Evolutionary conservation across 1,140 invertebrate genomes (phyloP), one percentile per base, ranked within the genome.

Genomic region (Amphibalanus amphitrite): DNA sequence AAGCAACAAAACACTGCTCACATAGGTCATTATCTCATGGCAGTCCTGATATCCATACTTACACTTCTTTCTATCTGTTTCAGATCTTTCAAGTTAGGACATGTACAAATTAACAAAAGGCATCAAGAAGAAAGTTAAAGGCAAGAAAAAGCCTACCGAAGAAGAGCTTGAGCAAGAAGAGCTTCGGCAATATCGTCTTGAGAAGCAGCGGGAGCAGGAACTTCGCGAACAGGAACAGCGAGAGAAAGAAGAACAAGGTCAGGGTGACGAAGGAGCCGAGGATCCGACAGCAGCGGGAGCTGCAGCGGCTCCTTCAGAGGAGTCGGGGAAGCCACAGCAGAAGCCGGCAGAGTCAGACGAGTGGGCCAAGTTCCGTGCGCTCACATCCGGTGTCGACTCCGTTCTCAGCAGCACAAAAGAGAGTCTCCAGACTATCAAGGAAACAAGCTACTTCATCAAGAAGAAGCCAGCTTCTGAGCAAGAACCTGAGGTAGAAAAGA

Each of bases 371-470:
- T 92, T 93, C 77, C 87, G 91, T 78, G 88, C 89, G 29, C 82
- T 93, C 70, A 93, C 91, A 26, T 87, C 89, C 8, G 90, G 89
- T 4, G 86, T 92, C 74, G 91, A 95, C 81, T 87, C 87, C 69
- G 86, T 93, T n/a, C 83, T 95, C 73, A 90, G 91, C 76, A 91
- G 92, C 79, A 92, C 90, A 69, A 87, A 90, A 77, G 90, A 89
- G 74, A 91, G 95, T 77, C 82, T 92, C 75, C 87, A 90, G 79
- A 89, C 91, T n/a, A 94, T 94, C 75, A 92, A 93, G 78, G 88
- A 88, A 30, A 90, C 88, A 23, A 92, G 91, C 33, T 91, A 89
- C 77, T 92, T 92, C 78, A 90, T 93, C 81, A 85, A 88, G 15
- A 86, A 90, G 72, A 67, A 26, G 8, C 6, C 65, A 1, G 26